Percentiles rank a stretch among this genome's conserved stretches.
Conservation (phyloP, 2,113 vertebrate genomes). For the Tympanuchus pallidicinctus region DNA sequence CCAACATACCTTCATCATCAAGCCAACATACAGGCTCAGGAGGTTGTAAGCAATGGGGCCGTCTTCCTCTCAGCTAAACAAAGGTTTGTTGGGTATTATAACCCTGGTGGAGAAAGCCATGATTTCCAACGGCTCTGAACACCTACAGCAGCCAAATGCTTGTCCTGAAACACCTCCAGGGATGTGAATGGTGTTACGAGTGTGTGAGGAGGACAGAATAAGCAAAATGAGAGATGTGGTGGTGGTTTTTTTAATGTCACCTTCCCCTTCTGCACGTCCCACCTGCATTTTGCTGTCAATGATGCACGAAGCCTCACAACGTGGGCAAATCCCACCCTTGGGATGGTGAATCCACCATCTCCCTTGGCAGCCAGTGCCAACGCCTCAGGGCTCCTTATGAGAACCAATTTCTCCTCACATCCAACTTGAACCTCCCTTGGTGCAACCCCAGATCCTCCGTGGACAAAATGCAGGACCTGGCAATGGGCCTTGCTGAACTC, state of each 20-base stretch:
- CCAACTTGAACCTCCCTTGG: too few relatives aligned
- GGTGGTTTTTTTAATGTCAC: background rate
- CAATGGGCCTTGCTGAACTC: too few relatives aligned
- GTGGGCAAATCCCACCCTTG: background rate
- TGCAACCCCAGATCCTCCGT: too few relatives aligned
- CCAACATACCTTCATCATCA: background rate
- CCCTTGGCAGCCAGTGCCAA: too few relatives aligned
- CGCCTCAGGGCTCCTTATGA: too few relatives aligned
- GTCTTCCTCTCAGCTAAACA: background rate
- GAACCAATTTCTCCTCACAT: too few relatives aligned
- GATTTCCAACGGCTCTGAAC: background rate
- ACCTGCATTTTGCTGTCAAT: background rate
- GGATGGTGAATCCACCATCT: background rate
- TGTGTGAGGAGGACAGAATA: accelerated
- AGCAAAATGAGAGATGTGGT: background rate
- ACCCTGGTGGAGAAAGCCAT: background rate
- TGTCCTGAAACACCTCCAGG: too few relatives aligned
- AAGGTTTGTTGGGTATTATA: background rate
- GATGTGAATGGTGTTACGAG: background rate
- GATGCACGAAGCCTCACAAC: background rate
- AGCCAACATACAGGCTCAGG: background rate
- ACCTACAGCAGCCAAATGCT: background rate
- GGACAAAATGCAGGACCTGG: too few relatives aligned
- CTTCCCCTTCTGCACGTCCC: background rate
- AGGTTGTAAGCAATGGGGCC: background rate